Evolutionary conservation across 2,888 invertebrate genomes (phyloP).

Genomic region (Anodontia alba): DNA sequence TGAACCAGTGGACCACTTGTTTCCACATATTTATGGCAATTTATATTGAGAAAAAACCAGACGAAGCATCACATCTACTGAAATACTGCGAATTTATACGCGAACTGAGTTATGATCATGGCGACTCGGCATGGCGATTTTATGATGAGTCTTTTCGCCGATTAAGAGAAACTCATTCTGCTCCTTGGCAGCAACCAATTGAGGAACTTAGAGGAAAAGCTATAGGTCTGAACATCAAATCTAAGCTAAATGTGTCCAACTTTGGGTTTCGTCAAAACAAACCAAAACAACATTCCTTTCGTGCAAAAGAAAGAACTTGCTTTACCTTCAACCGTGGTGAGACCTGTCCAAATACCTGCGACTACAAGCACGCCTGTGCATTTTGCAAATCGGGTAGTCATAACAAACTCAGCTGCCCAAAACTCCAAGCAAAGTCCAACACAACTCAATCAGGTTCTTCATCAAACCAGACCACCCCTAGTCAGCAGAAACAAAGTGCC

Average conservation of each 20-base stretch:
- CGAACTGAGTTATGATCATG: neutral
- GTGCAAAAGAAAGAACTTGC: constrained; percentile 5
- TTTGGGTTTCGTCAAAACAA: neutral
- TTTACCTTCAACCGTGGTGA: constrained; percentile 2
- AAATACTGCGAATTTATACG: constrained; percentile 12
- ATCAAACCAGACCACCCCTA: no score
- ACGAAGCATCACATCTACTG: constrained; percentile 12
- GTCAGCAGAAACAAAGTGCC: neutral
- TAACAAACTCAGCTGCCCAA: neutral
- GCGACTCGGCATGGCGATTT: constrained; percentile 10
- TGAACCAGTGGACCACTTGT: constrained; percentile 27
- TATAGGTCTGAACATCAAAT: neutral
- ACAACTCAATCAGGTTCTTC: neutral
- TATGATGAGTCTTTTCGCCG: constrained; percentile 21
- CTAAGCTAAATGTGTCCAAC: neutral
- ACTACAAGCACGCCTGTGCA: neutral
- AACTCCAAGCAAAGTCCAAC: neutral
- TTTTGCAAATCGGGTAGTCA: neutral
- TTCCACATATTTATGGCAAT: constrained; percentile 19
- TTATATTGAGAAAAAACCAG: constrained; percentile 10
- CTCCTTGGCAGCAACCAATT: constrained; percentile 12
- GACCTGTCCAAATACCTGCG: neutral
- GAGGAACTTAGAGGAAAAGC: constrained; percentile 13
- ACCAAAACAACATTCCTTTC: neutral
- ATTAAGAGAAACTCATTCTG: neutral